Conservation (phyloP, 2,888 invertebrate genomes). For the Sisyra nigra region DNA sequence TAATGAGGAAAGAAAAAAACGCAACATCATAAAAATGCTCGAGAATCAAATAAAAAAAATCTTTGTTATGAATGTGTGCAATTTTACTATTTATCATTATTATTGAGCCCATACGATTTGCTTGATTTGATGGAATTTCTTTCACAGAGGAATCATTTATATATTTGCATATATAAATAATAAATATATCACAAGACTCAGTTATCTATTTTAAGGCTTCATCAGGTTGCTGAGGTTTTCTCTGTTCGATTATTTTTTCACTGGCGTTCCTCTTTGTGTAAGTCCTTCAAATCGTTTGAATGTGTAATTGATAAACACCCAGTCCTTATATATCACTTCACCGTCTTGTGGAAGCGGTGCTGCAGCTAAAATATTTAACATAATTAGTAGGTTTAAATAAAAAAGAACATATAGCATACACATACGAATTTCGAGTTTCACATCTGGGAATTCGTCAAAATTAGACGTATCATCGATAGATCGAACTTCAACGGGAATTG, state of each 20-base stretch:
- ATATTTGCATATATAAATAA: too few relatives aligned
- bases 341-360: slow-evolving; percentile 81
- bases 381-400: slow-evolving; percentile 6
- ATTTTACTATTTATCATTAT: too few relatives aligned
- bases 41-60: too few relatives aligned
- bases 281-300: slow-evolving; percentile 98
- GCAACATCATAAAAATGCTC: too few relatives aligned
- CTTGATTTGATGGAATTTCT: too few relatives aligned
- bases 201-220: slow-evolving; percentile 6
- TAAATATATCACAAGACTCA: too few relatives aligned
- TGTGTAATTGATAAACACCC: slow-evolving; percentile 99
- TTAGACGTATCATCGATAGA: slow-evolving; percentile 99
- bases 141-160: too few relatives aligned
- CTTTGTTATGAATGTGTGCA: too few relatives aligned
- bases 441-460: slow-evolving; percentile 99
- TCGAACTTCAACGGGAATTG: slow-evolving; percentile 92
- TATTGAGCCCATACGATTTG: too few relatives aligned
- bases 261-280: slow-evolving; percentile 75
- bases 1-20: too few relatives aligned
- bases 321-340: slow-evolving; percentile 88
- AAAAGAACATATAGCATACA: too few relatives aligned
- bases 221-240: slow-evolving; percentile 9
- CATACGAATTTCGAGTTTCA: slow-evolving; percentile 96
- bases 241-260: slow-evolving; percentile 48
- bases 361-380: slow-evolving; percentile 39